Evolutionary conservation across 2,888 invertebrate species (phyloP), one percentile per base, ranked within the genome.

Genomic region (Rhingia campestris): DNA sequence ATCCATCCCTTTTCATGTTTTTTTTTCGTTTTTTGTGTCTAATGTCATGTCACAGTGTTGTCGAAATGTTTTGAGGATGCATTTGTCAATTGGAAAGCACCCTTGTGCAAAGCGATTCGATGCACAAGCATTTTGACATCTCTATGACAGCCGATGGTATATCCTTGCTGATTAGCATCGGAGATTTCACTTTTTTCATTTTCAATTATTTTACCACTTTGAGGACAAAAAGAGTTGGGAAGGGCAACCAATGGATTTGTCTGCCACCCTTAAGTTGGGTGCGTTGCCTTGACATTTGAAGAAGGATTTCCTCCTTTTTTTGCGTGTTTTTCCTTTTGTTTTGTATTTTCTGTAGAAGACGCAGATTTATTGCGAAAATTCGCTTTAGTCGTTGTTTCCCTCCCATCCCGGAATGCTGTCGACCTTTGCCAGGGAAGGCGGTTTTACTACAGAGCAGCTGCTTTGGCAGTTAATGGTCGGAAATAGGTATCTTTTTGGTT

Each of bases 361-460:
- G 39, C 67, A 79, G 82, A 82, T 82, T 82, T 82, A 82, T 82
- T 73, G 79, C 82, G 67, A 82, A 69, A 82, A 82, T 74, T 79
- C 77, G 43, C 54, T 59, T 47, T 47, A 53, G 47, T 37, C 64
- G 4, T n/a, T 6, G 43, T 63, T 22, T 30, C 35, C 49, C 41
- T 10, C 2, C 14, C 73, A 6, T n/a, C 10, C 2, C 67, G 7
- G 2, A 22, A 22, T 22, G 22, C 22, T 22, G 14, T 54, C 45
- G 53, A 53, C 47, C 41, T 61, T 54, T 49, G 30, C 22, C 9
- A 10, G 49, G 7, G 49, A 9, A 30, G 30, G 9, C 14, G 12
- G 35, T 14, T 35, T 6, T 35, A 6, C 12, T 33, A 49, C 43
- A 66, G 14, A 72, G 67, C 77, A 67, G 82, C 82, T 73, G 73